Evolutionary conservation across 2,888 invertebrate species (phyloP), one percentile per base, ranked within the genome.

Genomic region (Lymantria monacha): DNA sequence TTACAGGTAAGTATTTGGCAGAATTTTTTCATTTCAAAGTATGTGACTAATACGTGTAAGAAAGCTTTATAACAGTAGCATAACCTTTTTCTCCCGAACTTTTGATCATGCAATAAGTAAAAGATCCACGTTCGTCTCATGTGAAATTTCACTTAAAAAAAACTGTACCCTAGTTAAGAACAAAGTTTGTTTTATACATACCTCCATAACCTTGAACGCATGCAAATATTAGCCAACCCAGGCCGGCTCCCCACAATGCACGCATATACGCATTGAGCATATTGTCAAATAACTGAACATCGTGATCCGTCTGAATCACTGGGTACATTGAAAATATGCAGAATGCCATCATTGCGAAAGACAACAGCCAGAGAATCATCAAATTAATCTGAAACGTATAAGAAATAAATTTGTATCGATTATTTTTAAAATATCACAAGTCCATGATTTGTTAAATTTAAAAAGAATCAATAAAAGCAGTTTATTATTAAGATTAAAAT

Each of bases 151-250:
- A n/a, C n/a, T n/a, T n/a, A 22, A 22, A 22, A 3, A 22, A 22
- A 22, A 22, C 22, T 22, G 5, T 22, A 22, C 22, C 22, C 22
- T 22, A 3, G 5, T 22, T n/a, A n/a, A 22, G 3, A 22, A 22
- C 22, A 2, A 22, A 22, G 22, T 22, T 22, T 22, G 22, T 22
- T 2, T 22, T 22, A 22, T 5, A 22, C 55, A 62, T 63, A 91
- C 92, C 92, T 77, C 91, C 92, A 69, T 87, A 87, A 42, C 91
- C 91, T 49, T 82, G 74, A 1, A 74, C 76, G 52, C 92, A 91
- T 0, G 89, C 88, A 44, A 89, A 81, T 31, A 91, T 83, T 1
- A 92, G 58, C 91, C 91, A 91, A 0, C 84, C 79, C 8, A 92
- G 59, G 1, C 72, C 82, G 7, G 76, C 46, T 0, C 86, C 79